Evolutionary conservation across 2,113 vertebrate species (phyloP).

Genomic region (Cranoglanis bouderius): DNA sequence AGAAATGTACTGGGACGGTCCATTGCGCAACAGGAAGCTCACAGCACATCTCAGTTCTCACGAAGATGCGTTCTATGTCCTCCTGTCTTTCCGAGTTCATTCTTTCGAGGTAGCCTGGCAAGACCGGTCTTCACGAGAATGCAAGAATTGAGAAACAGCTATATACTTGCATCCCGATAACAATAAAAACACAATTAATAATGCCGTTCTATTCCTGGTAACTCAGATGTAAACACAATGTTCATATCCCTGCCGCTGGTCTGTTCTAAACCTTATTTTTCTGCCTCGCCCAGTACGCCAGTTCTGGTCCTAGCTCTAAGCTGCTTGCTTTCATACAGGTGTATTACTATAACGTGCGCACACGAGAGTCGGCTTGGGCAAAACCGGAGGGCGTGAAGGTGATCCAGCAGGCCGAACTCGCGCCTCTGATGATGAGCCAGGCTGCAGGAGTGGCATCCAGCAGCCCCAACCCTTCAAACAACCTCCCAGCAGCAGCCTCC

Average conservation of each 20-base stretch:
- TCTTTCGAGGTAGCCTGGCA: too few relatives aligned
- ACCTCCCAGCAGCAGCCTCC: conserved; percentile 75
- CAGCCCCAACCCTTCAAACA: conserved; percentile 52
- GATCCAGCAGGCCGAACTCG: conserved; percentile 85
- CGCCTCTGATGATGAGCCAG: conserved; percentile 80
- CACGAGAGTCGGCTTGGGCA: conserved; percentile 83
- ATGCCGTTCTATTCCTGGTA: not conserved
- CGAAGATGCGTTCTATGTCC: too few relatives aligned
- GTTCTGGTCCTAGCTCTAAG: not conserved
- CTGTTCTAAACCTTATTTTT: not conserved
- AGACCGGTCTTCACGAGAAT: too few relatives aligned
- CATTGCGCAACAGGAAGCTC: too few relatives aligned
- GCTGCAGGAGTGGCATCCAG: conserved; percentile 34
- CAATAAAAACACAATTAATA: not conserved
- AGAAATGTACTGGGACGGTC: too few relatives aligned
- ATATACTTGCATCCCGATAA: not conserved
- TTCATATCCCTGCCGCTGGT: not conserved
- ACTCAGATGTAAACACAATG: not conserved
- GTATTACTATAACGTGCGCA: conserved; percentile 87
- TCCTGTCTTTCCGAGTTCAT: too few relatives aligned
- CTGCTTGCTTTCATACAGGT: conserved; percentile 65
- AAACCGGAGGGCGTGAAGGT: conserved; percentile 89
- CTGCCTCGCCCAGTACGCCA: not conserved
- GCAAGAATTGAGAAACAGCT: too few relatives aligned
- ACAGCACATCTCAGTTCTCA: too few relatives aligned